phyloP scores from a whole-genome alignment of 2,113 vertebrate species.

The Philantomba maxwellii region DNA sequence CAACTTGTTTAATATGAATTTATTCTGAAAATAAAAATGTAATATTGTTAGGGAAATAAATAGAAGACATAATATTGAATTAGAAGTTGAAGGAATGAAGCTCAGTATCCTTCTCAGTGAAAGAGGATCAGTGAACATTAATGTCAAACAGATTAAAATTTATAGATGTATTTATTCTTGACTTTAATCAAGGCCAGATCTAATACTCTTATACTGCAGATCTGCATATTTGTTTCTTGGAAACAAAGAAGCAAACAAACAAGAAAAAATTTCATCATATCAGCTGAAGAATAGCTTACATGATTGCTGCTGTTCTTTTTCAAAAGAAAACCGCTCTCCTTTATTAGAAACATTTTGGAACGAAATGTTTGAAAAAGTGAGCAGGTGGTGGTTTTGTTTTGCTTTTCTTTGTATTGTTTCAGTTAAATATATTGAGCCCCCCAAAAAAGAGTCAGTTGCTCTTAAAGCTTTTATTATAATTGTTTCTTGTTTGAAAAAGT shows the following conservation, averaged over 20 bases:
- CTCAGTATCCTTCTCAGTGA: neutral
- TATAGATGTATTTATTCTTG: neutral
- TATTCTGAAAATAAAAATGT: conserved; percentile 30
- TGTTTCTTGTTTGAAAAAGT: neutral
- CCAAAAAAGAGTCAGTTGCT: neutral
- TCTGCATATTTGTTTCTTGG: neutral
- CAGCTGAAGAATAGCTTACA: neutral
- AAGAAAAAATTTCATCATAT: neutral
- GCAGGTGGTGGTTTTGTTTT: neutral
- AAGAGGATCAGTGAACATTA: conserved; percentile 35
- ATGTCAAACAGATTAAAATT: conserved; percentile 45
- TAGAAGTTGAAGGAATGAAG: neutral
- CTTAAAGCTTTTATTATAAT: neutral
- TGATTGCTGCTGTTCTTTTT: neutral
- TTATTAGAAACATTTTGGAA: neutral
- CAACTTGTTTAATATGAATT: conserved; percentile 53
- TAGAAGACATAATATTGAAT: conserved; percentile 33
- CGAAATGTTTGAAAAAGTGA: neutral
- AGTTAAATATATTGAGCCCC: neutral
- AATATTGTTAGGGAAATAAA: conserved; percentile 37
- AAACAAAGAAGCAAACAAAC: neutral
- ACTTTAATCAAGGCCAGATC: conserved; percentile 54
- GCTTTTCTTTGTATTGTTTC: neutral
- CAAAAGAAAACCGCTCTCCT: neutral
- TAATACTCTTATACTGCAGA: neutral